Percentiles rank a stretch among this genome's conserved stretches.
These are phyloP conservation scores for Apodemia hepburni DNA, from an alignment of 2,888 invertebrate genomes.

Conservation along the genomic window DNA sequence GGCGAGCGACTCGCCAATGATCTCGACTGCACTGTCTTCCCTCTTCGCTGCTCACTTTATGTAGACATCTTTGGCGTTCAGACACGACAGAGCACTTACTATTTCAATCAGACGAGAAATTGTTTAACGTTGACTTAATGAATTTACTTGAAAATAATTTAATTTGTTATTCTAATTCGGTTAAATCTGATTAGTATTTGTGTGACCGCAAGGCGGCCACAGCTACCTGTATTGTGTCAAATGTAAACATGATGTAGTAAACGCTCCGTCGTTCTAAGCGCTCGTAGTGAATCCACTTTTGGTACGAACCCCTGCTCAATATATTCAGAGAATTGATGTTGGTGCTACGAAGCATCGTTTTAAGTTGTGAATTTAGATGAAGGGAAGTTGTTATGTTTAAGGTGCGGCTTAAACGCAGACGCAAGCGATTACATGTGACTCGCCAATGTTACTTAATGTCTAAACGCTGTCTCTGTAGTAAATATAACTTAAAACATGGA, in stretches of 20 bases:
- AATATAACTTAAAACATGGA: no score
- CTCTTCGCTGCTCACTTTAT: conserved; percentile 31
- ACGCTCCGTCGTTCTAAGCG: neutral
- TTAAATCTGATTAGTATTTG: no score
- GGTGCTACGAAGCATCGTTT: conserved; percentile 31
- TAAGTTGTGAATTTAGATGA: conserved; percentile 28
- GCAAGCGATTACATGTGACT: neutral
- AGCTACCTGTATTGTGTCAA: no score
- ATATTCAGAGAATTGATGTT: conserved; percentile 22
- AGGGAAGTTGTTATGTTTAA: neutral
- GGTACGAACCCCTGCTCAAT: conserved; percentile 29
- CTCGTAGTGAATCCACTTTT: neutral
- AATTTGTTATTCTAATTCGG: no score
- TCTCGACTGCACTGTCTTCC: conserved; percentile 4
- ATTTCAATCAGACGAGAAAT: neutral
- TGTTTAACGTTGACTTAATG: no score
- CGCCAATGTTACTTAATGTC: neutral
- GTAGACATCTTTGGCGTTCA: conserved; percentile 24
- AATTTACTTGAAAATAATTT: no score
- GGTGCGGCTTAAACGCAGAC: neutral
- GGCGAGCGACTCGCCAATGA: neutral
- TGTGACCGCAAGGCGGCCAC: no score
- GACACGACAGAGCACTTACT: neutral
- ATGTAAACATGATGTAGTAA: neutral
- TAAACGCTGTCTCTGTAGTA: no score